Evolutionary conservation across 2,888 invertebrate species (phyloP), one percentile per base, ranked within the genome.

Genomic region (Congeria kusceri): DNA sequence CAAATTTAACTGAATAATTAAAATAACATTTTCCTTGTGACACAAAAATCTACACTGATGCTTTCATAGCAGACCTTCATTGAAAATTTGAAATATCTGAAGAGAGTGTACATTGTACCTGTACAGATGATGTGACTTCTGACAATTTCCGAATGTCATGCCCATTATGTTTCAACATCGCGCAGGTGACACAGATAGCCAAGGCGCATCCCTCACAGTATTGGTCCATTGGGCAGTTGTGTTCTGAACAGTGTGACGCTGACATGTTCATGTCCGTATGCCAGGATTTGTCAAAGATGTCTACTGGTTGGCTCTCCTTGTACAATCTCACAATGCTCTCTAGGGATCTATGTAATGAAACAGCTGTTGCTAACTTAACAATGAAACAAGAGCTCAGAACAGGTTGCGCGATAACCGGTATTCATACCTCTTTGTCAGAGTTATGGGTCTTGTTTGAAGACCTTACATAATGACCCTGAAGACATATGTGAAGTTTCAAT

Each of bases 271-370:
- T 56, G 47, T 87, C 86, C 0, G 61, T 53, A 20, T 83, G 84
- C 87, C 86, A 87, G 13, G 83, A 73, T 27, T 70, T 67, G 64
- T 87, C 87, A 75, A 83, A 86, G 20, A 85, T 77, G 29, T 84
- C 74, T 27, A 81, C 64, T 0, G 83, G 84, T 23, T 79, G 68
- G 53, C 71, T 64, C 7, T 62, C 69, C 58, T 78, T 84, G 62
- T 83, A 83, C 29, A 85, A 39, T 11, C 20, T n/a, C 49, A 87
- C 80, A 0, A 88, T 83, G 63, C 80, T 88, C 47, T 85, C 85
- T 23, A 88, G 70, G 7, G 80, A 66, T 28, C 75, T 80, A 25
- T 1, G 20, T 11, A 53, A 53, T 23, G 18, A 53, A 53, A 20
- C 11, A 53, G 25, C 20, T 53, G 23, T 44, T 44, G 9, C 46